Evolutionary conservation across 2,113 vertebrate genomes (phyloP).

Genomic region (Cichladusa arquata): DNA sequence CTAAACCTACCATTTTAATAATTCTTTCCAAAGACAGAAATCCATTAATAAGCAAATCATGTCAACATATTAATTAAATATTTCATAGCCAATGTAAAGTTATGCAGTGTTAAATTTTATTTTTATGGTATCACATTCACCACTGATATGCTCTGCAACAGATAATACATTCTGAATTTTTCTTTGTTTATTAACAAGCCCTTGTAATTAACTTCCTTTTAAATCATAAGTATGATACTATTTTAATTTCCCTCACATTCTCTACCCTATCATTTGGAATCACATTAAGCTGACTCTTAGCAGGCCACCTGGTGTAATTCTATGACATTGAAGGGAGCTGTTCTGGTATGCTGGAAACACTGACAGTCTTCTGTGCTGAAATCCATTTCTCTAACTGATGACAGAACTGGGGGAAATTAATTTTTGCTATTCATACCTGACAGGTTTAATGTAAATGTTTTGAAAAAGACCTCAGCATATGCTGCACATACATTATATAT

Average conservation of each 20-base stretch:
- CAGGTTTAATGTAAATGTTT: conserved; percentile 84
- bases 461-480: conserved; percentile 80
- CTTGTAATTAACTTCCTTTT: conserved; percentile 87
- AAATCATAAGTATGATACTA: conserved; percentile 88
- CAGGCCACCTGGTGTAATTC: conserved; percentile 85
- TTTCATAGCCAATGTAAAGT: conserved; percentile 72
- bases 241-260: conserved; percentile 84
- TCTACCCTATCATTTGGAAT: conserved; percentile 87
- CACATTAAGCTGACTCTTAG: conserved; percentile 85
- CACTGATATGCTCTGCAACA: conserved; percentile 75
- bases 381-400: conserved; percentile 78
- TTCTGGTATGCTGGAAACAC: conserved; percentile 73
- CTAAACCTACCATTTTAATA: conserved; percentile 60
- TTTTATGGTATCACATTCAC: conserved; percentile 71
- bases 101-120: conserved; percentile 70
- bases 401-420: conserved; percentile 80
- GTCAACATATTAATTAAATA: conserved; percentile 76
- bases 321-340: conserved; percentile 81
- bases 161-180: conserved; percentile 77
- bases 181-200: conserved; percentile 86
- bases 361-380: conserved; percentile 77
- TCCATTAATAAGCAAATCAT: conserved; percentile 70
- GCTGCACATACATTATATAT: conserved; percentile 75
- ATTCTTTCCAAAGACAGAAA: conserved; percentile 63
- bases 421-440: conserved; percentile 84